Evolutionary conservation across 2,797 vertebrate genomes (phyloP).

Genomic region (Erethizon dorsatum): DNA sequence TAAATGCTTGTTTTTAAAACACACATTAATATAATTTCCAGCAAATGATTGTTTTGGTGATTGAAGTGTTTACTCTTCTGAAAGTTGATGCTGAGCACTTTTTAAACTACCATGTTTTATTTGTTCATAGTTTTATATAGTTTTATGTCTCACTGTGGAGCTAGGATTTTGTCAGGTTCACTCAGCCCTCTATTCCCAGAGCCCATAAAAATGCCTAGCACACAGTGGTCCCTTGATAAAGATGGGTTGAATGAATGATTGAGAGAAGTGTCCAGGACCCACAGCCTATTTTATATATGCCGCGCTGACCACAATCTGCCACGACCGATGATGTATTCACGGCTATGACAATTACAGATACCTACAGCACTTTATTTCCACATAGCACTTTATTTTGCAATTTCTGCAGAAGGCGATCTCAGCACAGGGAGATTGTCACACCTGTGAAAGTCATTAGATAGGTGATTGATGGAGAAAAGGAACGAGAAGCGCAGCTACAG

Average conservation of each 20-base stretch:
- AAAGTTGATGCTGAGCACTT: background rate
- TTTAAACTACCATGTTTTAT: background rate
- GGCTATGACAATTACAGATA: background rate
- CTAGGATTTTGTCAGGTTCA: background rate
- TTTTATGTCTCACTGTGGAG: background rate
- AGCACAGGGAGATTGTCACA: background rate
- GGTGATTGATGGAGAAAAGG: background rate
- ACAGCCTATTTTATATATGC: background rate
- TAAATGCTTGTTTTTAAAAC: background rate
- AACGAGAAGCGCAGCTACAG: background rate
- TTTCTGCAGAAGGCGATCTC: conserved; percentile 53
- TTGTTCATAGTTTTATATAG: background rate
- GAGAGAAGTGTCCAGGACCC: background rate
- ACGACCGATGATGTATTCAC: background rate
- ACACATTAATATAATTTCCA: background rate
- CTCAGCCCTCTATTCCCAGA: background rate
- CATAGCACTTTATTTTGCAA: background rate
- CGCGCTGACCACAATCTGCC: background rate
- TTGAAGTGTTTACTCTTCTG: background rate
- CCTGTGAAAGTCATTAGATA: conserved; percentile 23
- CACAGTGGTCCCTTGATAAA: background rate
- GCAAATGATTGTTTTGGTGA: background rate
- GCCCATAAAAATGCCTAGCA: background rate
- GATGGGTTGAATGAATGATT: background rate
- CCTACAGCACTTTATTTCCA: conserved; percentile 1